Evolutionary conservation across 92 coral and sea anemone genomes (phyloP), one percentile per base, ranked within the genome.

Genomic region (Paramuricea clavata): DNA sequence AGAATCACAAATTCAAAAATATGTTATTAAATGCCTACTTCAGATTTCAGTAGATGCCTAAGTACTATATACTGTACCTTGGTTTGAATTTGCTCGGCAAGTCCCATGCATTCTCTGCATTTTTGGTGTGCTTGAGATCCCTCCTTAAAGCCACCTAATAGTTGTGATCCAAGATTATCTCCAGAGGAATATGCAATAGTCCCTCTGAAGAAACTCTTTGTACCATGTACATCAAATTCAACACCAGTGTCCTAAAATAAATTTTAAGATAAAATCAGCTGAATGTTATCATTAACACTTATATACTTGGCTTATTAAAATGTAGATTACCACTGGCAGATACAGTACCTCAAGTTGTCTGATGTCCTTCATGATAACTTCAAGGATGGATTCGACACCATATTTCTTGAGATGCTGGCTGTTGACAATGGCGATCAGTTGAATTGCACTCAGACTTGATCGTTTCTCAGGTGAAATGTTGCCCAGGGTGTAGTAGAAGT

Each of bases 121-220:
- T 47, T 47, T 15, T 1, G 3, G 52, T 47, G 16, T 15, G 52
- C 13, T 47, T 47, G 52, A 5, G 52, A 47, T 2, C 52, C 52
- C 17, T 47, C 52, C 10, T 47, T 47, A 12, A 5, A 47, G 1
- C 52, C 52, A 47, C 52, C 15, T 47, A 47, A 12, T 1, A 9
- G 17, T 12, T 15, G 52, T 2, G 90, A 67, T 35, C 87, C 87
- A 13, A 87, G 60, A 22, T 87, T 87, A 54, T 47, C 52, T 1
- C 52, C 52, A 10, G 52, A 47, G 10, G 2, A 9, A 12, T 47
- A 47, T 6, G 52, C 52, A 15, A 47, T 47, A 47, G 52, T 47
- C 10, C 52, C 52, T 1, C 15, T 15, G 17, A 47, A 47, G 2
- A 9, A 9, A 1, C 9, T 47, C 10, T 47, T 2, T 47, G 3